Evolutionary conservation across 1,140 invertebrate species (phyloP).

Genomic region (Drosophila virilis): DNA sequence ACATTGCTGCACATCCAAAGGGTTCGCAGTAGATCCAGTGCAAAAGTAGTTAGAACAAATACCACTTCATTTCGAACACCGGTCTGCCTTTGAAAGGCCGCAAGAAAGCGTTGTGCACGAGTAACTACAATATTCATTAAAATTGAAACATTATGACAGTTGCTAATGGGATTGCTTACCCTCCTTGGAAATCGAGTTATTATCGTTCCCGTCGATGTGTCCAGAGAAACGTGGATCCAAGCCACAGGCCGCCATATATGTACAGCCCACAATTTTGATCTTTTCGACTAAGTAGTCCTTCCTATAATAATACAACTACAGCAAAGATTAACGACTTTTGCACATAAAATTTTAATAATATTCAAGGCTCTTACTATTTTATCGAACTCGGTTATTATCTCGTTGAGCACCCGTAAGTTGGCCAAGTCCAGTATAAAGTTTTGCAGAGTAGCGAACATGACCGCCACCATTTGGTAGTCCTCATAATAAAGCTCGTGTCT

Average conservation of each 20-base stretch:
- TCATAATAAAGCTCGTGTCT: constrained; percentile 93
- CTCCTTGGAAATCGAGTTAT: not conserved
- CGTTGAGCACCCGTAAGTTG: constrained; percentile 92
- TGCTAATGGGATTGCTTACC: not conserved
- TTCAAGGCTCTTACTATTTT: constrained; percentile 73
- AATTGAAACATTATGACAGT: not conserved
- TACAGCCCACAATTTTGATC: constrained; percentile 96
- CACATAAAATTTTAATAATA: not conserved
- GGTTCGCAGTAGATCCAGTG: constrained; percentile 56
- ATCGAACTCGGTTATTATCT: constrained; percentile 96
- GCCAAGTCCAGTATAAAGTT: constrained; percentile 88
- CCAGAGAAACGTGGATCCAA: constrained; percentile 85
- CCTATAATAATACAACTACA: constrained; percentile 32
- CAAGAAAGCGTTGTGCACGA: not conserved
- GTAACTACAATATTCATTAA: not conserved
- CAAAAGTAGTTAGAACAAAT: constrained; percentile 56
- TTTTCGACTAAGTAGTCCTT: constrained; percentile 87
- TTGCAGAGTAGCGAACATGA: constrained; percentile 96
- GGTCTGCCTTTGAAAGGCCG: not conserved
- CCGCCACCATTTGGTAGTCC: constrained; percentile 91
- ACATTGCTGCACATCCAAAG: constrained; percentile 29
- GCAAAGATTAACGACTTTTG: not conserved
- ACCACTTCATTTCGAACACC: constrained; percentile 34
- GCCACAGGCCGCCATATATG: constrained; percentile 97
- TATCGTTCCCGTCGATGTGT: not conserved